phyloP scores from a whole-genome alignment of 2,113 vertebrate species.

The cattle (Bos taurus) region DNA sequence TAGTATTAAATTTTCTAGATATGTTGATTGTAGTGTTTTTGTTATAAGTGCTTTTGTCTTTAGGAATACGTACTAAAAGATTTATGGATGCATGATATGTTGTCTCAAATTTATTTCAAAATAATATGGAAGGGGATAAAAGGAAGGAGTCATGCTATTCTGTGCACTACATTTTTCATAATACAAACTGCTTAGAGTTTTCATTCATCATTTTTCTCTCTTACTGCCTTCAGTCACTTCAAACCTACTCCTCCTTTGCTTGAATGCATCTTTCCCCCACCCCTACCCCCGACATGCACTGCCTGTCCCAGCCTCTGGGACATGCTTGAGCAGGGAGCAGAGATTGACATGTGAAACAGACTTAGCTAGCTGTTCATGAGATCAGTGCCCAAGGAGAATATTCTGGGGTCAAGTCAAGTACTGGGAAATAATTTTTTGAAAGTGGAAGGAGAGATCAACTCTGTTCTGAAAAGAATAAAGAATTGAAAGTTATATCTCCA shows the following conservation, averaged over 20 bases:
- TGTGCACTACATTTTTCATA: background rate
- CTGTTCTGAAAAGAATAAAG: background rate
- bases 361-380: background rate
- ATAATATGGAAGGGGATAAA: background rate
- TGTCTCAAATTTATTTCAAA: background rate
- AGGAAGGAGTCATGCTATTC: background rate
- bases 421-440: background rate
- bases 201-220: background rate
- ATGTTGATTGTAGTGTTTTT: background rate
- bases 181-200: background rate
- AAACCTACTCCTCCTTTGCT: background rate
- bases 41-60: background rate
- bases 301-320: background rate
- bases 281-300: fast-evolving
- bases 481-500: background rate
- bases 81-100: background rate
- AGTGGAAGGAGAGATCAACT: background rate
- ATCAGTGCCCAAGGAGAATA: background rate
- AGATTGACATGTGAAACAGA: background rate
- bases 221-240: background rate
- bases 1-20: background rate
- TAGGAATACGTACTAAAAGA: background rate
- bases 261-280: background rate
- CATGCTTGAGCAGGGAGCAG: fast-evolving
- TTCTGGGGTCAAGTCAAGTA: background rate